Percentiles rank a stretch among this genome's conserved stretches.
phyloP scores from a whole-genome alignment of 1,140 invertebrate species.

The Rhagoletis zephyria region DNA sequence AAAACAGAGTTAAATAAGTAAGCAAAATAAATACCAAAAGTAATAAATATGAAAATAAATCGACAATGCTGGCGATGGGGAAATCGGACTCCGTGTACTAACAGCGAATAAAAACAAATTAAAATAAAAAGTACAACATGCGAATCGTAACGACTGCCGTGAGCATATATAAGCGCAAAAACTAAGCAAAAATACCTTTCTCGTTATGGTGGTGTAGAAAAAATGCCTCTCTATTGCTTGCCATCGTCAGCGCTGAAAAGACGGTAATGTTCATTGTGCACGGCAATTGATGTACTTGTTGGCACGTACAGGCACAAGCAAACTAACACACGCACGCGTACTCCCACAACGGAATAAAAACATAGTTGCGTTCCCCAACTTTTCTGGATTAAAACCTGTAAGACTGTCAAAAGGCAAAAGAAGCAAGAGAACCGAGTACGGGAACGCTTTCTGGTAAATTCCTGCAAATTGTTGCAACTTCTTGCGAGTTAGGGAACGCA shows the following conservation, averaged over 20 bases:
- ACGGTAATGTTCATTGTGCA: neutral
- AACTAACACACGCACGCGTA: neutral
- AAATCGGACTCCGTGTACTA: neutral
- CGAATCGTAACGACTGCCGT: conserved; percentile 36
- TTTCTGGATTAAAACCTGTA: too few relatives aligned
- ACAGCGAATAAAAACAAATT: conserved; percentile 16
- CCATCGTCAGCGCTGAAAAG: neutral
- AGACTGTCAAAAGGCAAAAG: too few relatives aligned
- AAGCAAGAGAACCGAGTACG: too few relatives aligned
- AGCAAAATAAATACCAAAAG: neutral
- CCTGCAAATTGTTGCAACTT: too few relatives aligned
- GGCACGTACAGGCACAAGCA: conserved; percentile 21
- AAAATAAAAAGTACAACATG: conserved; percentile 16
- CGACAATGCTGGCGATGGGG: conserved; percentile 25
- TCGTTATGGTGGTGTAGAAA: neutral
- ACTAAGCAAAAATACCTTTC: conserved; percentile 32
- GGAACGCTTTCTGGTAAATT: too few relatives aligned
- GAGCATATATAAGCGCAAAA: conserved; percentile 19
- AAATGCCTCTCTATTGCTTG: neutral
- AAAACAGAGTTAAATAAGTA: neutral
- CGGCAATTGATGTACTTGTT: conserved; percentile 36
- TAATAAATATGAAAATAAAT: conserved; percentile 38
- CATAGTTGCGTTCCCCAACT: too few relatives aligned
- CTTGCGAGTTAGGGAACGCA: too few relatives aligned
- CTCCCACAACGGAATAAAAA: neutral